Evolutionary conservation across 2,888 invertebrate genomes (phyloP), one percentile per base, ranked within the genome.

Genomic region (Andrena bicolor): DNA sequence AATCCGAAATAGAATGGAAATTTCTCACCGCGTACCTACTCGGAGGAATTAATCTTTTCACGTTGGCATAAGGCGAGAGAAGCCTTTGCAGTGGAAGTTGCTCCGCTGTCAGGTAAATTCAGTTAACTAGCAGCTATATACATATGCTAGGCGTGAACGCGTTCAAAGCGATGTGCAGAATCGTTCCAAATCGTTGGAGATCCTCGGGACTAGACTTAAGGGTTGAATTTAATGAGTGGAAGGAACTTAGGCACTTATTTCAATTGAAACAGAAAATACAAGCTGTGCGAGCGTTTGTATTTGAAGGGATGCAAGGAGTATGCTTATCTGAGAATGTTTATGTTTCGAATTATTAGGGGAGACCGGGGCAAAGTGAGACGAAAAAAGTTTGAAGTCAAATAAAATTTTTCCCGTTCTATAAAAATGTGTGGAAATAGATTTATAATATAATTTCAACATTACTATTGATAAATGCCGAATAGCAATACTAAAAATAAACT

Each of bases 31-130:
- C 58, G 16, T 28, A 41, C 51, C 20, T 70, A 16, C n/a, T 3
- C n/a, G 13, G 3, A 28, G 20, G 30, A 70, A 64, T 80, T 76
- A 48, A 61, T 79, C 69, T 65, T 60, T 74, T 13, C 16, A 49
- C 23, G 32, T n/a, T 68, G 66, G 76, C 72, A 63, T 28, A 32
- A 71, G 48, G 41, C 41, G 30, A n/a, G 53, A 4, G 78, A 70
- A 78, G 28, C 81, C 61, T 28, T 70, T 30, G 32, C 32, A 8
- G 30, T 48, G 69, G 32, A 60, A 71, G 48, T 56, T 58, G 53
- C 58, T 48, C 8, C 51, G 48, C 60, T 71, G 71, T 79, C 70
- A 53, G 70, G 13, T 71, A 74, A 75, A 79, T 82, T 79, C 68
- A 71, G 56, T 71, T 75, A 75, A 75, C 69, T 41, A 63, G 53